These are phyloP conservation scores for Saxicola maurus DNA, from an alignment of 2,797 vertebrate genomes.

Conservation along the genomic window DNA sequence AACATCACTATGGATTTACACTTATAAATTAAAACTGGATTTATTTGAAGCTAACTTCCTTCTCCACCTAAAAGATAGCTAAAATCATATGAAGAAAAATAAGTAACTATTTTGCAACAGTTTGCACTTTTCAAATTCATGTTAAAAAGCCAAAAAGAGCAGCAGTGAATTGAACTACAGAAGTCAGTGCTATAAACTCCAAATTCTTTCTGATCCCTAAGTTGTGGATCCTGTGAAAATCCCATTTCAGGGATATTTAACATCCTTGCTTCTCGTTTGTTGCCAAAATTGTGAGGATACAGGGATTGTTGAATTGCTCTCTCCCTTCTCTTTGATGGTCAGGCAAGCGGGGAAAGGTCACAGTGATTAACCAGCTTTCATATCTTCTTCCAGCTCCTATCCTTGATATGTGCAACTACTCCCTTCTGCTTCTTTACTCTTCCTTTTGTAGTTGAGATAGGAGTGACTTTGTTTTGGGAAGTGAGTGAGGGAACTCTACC, in stretches of 20 bases:
- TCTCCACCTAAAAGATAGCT: neutral
- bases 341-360: neutral
- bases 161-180: neutral
- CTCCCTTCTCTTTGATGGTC: neutral
- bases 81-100: neutral
- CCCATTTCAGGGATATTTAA: neutral
- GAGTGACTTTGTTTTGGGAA: neutral
- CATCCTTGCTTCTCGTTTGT: neutral
- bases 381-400: neutral
- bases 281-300: neutral
- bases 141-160: neutral
- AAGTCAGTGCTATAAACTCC: neutral
- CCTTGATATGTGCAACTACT: neutral
- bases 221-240: neutral
- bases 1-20: neutral
- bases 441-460: neutral
- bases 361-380: neutral
- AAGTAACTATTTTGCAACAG: neutral
- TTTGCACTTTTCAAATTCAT: neutral
- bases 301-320: neutral
- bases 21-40: neutral
- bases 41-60: neutral
- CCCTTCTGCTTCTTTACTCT: neutral
- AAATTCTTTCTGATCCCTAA: neutral
- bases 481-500: neutral